These are phyloP conservation scores for Xestobium rufovillosum DNA, from an alignment of 2,888 invertebrate species.

Conservation along the genomic window DNA sequence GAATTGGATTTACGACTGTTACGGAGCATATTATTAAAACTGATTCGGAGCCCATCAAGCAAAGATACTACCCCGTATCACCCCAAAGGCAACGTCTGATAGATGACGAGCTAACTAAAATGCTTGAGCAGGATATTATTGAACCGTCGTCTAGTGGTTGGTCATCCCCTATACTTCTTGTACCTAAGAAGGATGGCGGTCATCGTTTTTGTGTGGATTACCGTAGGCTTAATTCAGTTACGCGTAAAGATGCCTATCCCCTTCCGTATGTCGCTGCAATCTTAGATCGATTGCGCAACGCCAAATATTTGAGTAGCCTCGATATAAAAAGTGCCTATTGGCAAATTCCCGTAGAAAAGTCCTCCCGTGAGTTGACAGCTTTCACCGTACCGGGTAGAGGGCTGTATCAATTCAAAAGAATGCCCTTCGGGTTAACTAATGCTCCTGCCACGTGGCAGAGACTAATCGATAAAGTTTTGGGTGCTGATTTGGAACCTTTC, in stretches of 20 bases:
- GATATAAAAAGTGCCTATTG: too few relatives aligned
- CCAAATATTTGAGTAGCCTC: constrained; percentile 7
- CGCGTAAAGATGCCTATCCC: too few relatives aligned
- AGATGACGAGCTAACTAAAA: constrained; percentile 1
- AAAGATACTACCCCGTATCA: constrained; percentile 4
- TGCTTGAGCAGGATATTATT: constrained; percentile 5
- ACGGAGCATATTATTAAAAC: constrained; percentile 7
- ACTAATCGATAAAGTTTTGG: constrained; percentile 4
- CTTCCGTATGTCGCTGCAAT: too few relatives aligned
- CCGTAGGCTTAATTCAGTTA: too few relatives aligned
- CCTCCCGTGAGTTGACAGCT: constrained; percentile 4
- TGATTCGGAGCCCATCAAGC: background rate
- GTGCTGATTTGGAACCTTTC: too few relatives aligned
- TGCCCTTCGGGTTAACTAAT: constrained; percentile 10
- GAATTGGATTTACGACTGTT: constrained; percentile 10
- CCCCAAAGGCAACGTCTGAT: constrained; percentile 11
- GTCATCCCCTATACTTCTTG: constrained; percentile 6
- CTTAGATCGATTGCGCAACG: constrained; percentile 15
- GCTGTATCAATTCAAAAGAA: constrained; percentile 1
- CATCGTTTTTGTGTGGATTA: too few relatives aligned
- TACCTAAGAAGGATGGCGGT: constrained; percentile 2
- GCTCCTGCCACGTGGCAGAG: constrained; percentile 10
- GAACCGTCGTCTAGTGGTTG: constrained; percentile 5
- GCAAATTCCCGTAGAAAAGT: constrained; percentile 8
- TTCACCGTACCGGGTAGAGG: constrained; percentile 8